Evolutionary conservation across 2,797 vertebrate genomes (phyloP).

Genomic region (Telmatherina bonti): DNA sequence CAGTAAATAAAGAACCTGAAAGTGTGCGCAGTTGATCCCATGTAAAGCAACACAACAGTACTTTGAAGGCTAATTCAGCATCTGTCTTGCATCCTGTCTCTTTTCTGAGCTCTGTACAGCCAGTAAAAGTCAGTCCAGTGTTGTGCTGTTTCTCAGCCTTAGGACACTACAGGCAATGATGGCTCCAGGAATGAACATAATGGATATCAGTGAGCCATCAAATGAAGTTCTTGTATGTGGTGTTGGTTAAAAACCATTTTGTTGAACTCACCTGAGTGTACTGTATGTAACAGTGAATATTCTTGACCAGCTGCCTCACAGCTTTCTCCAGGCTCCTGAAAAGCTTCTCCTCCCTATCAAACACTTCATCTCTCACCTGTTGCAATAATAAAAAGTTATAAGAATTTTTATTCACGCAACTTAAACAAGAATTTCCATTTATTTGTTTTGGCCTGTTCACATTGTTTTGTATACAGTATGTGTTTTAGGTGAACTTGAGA

Average conservation of each 20-base stretch:
- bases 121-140: no score
- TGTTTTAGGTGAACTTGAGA: background rate
- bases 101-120: no score
- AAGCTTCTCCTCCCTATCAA: constrained; percentile 92
- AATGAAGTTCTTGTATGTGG: background rate
- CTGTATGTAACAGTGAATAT: constrained; percentile 86
- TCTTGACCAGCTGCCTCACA: constrained; percentile 89
- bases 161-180: background rate
- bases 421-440: background rate
- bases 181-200: no score
- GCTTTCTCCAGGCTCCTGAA: constrained; percentile 95
- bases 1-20: no score
- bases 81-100: no score
- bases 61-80: no score
- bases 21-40: no score
- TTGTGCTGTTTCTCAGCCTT: background rate
- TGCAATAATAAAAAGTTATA: constrained; percentile 43
- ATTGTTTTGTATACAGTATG: background rate
- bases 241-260: background rate
- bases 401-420: constrained; percentile 6
- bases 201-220: background rate
- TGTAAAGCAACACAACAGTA: no score
- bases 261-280: constrained; percentile 83
- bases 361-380: constrained; percentile 94
- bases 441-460: background rate